phyloP scores from a whole-genome alignment of 2,888 invertebrate genomes.

The Agrypnus murinus region DNA sequence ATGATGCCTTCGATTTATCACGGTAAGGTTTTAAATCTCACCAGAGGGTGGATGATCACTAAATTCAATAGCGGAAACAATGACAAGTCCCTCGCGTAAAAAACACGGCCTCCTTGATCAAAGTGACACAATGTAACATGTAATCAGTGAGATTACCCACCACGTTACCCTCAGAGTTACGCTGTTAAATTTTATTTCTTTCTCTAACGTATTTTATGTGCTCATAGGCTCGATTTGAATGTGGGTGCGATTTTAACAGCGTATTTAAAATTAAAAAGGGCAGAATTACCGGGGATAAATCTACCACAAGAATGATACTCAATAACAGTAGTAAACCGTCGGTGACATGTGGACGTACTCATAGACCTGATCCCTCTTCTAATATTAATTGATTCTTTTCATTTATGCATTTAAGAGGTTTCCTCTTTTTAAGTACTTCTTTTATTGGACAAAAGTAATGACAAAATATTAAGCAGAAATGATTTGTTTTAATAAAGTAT shows the following conservation, averaged over 20 bases:
- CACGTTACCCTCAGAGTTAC: constrained; percentile 56
- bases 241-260: constrained; percentile 58
- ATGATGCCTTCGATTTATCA: constrained; percentile 37
- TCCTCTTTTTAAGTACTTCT: constrained; percentile 19
- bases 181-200: constrained; percentile 45
- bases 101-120: constrained; percentile 69
- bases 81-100: constrained; percentile 68
- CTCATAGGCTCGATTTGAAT: neutral
- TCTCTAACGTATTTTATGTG: neutral
- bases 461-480: too few species aligned
- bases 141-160: constrained; percentile 67
- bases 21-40: constrained; percentile 43
- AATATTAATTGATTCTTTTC: constrained; percentile 60
- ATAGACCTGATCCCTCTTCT: constrained; percentile 43
- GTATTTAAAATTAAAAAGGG: constrained; percentile 66
- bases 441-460: too few species aligned
- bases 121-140: constrained; percentile 70
- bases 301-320: constrained; percentile 64
- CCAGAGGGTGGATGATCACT: constrained; percentile 51
- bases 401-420: constrained; percentile 55
- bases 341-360: constrained; percentile 63
- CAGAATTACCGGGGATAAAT: constrained; percentile 60
- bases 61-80: constrained; percentile 65
- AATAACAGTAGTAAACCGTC: constrained; percentile 64
- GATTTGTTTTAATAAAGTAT: too few species aligned